Evolutionary conservation across 2,888 invertebrate genomes (phyloP), one percentile per base, ranked within the genome.

Genomic region (Acronicta psi): DNA sequence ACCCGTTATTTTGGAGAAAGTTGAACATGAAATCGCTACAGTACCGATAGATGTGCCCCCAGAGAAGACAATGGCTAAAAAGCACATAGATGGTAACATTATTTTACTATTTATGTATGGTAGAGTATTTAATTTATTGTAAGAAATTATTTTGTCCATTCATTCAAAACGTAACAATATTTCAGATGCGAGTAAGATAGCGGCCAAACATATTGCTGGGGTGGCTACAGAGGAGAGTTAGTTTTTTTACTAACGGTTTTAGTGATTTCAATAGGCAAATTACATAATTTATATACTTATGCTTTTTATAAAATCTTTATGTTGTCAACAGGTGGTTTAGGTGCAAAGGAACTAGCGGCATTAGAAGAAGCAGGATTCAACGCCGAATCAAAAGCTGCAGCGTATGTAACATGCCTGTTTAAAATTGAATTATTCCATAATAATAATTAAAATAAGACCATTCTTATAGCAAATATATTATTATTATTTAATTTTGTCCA

Each of bases 151-250:
- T n/a, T n/a, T n/a, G n/a, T n/a, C n/a, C n/a, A n/a, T n/a, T n/a
- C n/a, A n/a, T 20, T 29, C 11, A 45, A 41, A 29, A 41, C 25
- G 29, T 18, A 10, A 41, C 3, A 50, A 44, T 34, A 8, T 84
- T 85, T 43, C 80, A 90, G 89, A 83, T 37, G 77, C 85, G 6
- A 54, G 76, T 13, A 34, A 73, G 2, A 83, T 87, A 18, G 64
- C 85, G n/a, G 56, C 82, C 8, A 37, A 71, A 20, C 89, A 83
- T 53, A 73, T 90, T 14, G 84, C 89, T 40, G 79, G 81, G 16
- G 69, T 83, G 0, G 89, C 89, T 14, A 86, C 87, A 23, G 64
- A 81, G n/a, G 76, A 87, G 58, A 73, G 90, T 89, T 72, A 83
- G 88, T 61, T 34, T 43, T 29, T 17, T 13, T 13, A 38, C 8